Evolutionary conservation across 2,113 vertebrate species (phyloP).

Genomic region (Clarias batrachus): DNA sequence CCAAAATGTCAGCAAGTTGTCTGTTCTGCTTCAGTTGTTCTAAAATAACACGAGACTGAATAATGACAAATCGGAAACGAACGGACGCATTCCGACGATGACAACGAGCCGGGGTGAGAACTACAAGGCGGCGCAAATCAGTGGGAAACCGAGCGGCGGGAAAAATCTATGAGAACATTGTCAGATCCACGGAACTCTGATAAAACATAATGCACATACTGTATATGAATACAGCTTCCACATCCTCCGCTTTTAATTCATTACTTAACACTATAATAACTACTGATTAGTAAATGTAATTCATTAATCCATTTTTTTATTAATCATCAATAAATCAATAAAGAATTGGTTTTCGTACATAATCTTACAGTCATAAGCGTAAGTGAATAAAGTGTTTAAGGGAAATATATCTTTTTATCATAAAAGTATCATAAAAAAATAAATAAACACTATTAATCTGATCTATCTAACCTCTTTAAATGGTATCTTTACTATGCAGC

Average conservation of each 20-base stretch:
- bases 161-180: neutral
- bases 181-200: neutral
- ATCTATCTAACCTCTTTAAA: neutral
- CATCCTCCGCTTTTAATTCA: neutral
- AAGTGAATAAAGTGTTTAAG: too few relatives aligned
- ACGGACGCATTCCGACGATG: neutral
- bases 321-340: too few relatives aligned
- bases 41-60: neutral
- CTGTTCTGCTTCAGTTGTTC: neutral
- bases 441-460: neutral
- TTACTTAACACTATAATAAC: too few relatives aligned
- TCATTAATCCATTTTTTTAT: too few relatives aligned
- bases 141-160: neutral
- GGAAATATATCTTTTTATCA: neutral
- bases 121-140: neutral
- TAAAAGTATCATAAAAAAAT: neutral
- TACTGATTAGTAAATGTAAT: too few relatives aligned
- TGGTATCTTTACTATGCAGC: too few relatives aligned
- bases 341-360: too few relatives aligned
- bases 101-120: neutral
- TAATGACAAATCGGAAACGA: neutral
- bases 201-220: neutral
- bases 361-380: too few relatives aligned
- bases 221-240: neutral
- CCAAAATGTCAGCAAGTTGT: neutral